A percentile compares a stretch with the other conserved stretches of the same genome.
phyloP scores from a whole-genome alignment of 1,140 invertebrate genomes.

The Bombus waltoni region DNA sequence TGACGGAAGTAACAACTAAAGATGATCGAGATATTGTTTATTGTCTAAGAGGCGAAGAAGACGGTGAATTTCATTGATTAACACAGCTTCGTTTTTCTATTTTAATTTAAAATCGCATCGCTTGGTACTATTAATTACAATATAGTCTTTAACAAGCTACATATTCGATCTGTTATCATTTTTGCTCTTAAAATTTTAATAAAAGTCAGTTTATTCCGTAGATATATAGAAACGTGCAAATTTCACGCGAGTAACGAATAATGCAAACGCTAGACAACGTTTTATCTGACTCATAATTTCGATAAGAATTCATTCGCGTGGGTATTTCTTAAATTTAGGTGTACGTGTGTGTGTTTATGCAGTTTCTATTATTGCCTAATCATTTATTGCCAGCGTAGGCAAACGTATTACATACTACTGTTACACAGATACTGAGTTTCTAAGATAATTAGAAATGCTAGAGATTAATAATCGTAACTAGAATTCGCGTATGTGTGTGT shows the following conservation, averaged over 20 bases:
- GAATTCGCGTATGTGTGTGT: no score
- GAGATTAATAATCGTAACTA: no score
- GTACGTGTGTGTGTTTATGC: no score
- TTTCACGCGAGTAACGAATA: not conserved
- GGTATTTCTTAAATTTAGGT: no score
- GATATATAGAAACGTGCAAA: not conserved
- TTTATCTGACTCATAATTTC: not conserved
- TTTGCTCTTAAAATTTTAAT: not conserved
- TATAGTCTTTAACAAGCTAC: no score
- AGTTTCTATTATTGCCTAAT: no score
- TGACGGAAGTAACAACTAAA: not conserved
- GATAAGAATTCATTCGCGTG: not conserved
- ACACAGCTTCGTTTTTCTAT: not conserved
- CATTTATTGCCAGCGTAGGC: no score
- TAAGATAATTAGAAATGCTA: no score
- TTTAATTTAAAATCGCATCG: not conserved
- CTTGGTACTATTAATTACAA: no score
- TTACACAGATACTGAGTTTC: no score
- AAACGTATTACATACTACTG: no score
- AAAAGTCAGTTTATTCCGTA: not conserved
- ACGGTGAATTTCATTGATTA: not conserved
- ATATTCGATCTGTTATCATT: accelerated
- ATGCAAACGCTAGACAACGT: not conserved
- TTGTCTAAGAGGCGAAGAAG: no score
- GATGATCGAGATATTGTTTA: not conserved